Evolutionary conservation across 2,888 invertebrate species (phyloP).

Genomic region (Drosophila birchii): DNA sequence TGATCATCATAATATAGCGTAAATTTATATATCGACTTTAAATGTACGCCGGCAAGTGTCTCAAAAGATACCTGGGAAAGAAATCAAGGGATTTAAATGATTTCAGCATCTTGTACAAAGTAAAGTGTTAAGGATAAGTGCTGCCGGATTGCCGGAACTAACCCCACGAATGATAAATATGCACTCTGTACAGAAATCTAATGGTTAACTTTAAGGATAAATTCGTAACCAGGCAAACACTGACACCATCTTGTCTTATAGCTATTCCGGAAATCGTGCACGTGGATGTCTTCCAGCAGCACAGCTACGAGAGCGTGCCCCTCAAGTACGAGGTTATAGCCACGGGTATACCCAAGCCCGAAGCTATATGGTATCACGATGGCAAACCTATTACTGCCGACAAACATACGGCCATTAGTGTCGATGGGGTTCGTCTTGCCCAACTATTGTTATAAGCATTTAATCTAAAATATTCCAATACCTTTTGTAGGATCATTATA

Average conservation of each 20-base stretch:
- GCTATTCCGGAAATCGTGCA: slow-evolving; percentile 90
- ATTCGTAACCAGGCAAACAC: background rate
- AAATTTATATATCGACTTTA: slow-evolving; percentile 16
- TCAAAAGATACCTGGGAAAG: background rate
- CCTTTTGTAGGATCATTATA: slow-evolving; percentile 87
- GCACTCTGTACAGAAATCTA: slow-evolving; percentile 39
- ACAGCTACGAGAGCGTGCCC: slow-evolving; percentile 92
- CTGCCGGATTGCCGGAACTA: slow-evolving; percentile 28
- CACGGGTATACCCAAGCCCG: slow-evolving; percentile 91
- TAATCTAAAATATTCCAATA: background rate
- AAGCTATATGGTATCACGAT: slow-evolving; percentile 91
- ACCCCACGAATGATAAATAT: slow-evolving; percentile 9
- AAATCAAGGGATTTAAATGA: background rate
- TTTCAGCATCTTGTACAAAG: slow-evolving; percentile 32
- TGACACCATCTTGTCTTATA: slow-evolving; percentile 49
- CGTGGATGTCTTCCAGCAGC: slow-evolving; percentile 90
- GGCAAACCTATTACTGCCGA: slow-evolving; percentile 89
- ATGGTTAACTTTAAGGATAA: background rate
- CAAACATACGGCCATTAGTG: slow-evolving; percentile 87
- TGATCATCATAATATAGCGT: slow-evolving; percentile 9
- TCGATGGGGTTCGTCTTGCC: slow-evolving; percentile 86
- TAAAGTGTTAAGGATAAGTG: slow-evolving; percentile 19
- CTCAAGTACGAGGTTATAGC: slow-evolving; percentile 92
- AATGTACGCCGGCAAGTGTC: slow-evolving; percentile 15
- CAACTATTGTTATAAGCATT: fast-evolving